Conservation (phyloP, 2,113 vertebrate species). For the Polypterus bichir region DNA sequence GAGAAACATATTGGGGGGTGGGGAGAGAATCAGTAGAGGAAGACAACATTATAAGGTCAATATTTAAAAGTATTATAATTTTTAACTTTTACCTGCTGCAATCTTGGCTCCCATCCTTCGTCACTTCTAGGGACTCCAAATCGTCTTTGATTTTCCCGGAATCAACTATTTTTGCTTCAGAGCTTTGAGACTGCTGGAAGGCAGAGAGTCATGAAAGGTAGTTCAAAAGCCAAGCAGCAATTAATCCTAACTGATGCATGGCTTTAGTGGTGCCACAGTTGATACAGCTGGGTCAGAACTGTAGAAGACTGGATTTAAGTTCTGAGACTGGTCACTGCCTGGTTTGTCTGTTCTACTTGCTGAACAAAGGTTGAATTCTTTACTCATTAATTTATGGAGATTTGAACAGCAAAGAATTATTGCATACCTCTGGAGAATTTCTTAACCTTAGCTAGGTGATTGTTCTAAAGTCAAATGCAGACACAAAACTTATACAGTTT, state of each 20-base stretch:
- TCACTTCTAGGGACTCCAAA: neutral
- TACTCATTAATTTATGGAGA: too few relatives aligned
- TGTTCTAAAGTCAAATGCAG: too few relatives aligned
- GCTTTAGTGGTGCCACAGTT: neutral
- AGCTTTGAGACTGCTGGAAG: constrained; percentile 2
- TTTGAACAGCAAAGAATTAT: too few relatives aligned
- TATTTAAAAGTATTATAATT: neutral
- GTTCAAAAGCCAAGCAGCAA: neutral
- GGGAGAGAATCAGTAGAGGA: neutral
- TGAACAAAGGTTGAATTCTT: neutral
- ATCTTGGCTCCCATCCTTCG: neutral
- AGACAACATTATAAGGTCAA: neutral
- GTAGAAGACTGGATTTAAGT: neutral
- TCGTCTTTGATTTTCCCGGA: constrained; percentile 2
- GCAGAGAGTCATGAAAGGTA: neutral
- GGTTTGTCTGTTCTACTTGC: neutral
- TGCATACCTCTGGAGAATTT: too few relatives aligned
- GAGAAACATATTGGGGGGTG: neutral
- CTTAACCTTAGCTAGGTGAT: too few relatives aligned
- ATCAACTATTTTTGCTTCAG: constrained; percentile 1
- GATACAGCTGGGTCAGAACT: neutral
- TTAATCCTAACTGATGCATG: neutral
- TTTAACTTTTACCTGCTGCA: constrained; percentile 9
- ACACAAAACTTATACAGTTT: too few relatives aligned
- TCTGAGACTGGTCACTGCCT: neutral